A percentile compares a stretch with the other conserved stretches of the same genome.
Conservation (phyloP, 2,113 vertebrate species). For the Anoplopoma fimbria region DNA sequence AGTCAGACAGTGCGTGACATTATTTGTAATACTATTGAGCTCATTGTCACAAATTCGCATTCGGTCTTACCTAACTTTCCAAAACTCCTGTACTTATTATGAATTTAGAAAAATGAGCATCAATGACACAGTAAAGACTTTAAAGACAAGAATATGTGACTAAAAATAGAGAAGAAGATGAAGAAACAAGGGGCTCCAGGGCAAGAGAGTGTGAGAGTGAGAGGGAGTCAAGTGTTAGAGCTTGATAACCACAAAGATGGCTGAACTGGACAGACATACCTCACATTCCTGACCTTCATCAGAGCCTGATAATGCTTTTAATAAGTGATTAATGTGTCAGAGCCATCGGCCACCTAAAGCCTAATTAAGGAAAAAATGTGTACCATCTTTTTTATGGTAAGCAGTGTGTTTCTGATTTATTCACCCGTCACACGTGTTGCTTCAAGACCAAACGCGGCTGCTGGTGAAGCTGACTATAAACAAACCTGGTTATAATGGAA, state of each 20-base stretch:
- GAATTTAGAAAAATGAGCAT: neutral
- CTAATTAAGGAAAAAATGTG: constrained; percentile 35
- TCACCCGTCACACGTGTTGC: neutral
- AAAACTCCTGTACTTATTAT: neutral
- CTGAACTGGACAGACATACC: constrained; percentile 82
- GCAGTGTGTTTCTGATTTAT: constrained; percentile 2
- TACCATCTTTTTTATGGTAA: neutral
- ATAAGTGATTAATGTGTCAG: constrained; percentile 75
- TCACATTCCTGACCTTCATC: constrained; percentile 90
- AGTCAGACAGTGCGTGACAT: constrained; percentile 15
- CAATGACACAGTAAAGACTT: neutral
- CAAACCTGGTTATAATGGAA: constrained; percentile 1
- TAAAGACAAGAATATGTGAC: neutral
- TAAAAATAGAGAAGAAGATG: neutral
- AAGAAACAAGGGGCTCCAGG: constrained; percentile 10
- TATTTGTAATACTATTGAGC: neutral
- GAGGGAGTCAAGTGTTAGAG: constrained; percentile 50
- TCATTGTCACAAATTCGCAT: constrained; percentile 8
- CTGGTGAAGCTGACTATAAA: constrained; percentile 13
- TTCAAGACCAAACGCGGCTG: constrained; percentile 6
- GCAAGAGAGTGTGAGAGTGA: neutral
- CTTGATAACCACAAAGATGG: constrained; percentile 69
- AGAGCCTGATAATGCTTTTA: constrained; percentile 87
- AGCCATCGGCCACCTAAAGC: constrained; percentile 13
- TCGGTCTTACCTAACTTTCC: neutral